Evolutionary conservation across 1,140 invertebrate genomes (phyloP), one percentile per base, ranked within the genome.

Genomic region (Scylla paramamosain): DNA sequence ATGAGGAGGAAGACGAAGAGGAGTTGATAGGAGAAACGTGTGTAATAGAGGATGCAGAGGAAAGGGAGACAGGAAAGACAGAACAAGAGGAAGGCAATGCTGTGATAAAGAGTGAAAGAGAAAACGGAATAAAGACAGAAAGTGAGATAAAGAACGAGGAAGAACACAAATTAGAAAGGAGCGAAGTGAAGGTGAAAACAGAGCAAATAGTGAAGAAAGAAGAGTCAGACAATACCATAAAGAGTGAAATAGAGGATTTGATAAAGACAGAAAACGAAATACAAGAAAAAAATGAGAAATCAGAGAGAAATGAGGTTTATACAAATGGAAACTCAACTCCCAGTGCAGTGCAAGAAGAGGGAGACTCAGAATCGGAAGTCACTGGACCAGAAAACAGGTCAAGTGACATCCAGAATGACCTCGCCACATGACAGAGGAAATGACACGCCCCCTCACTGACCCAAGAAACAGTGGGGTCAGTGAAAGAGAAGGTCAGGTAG

Each of bases 1-100:
- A 90, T 45, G 67, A 94, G 67, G 88, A 94, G 46, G 83, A 46
- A 25, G 88, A 90, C 0, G 94, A 90, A 39, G 67, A 31, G n/a
- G 84, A 52, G 32, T 48, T 77, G 28, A 86, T 77, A 32, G 94
- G 31, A 25, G 88, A 83, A 48, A 16, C 59, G 20, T 6, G 20
- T 4, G 20, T 14, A 45, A 10, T 4, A 16, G n/a, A 48, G 39
- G 39, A n/a, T 45, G 32, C 31, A 14, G 39, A 25, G 39, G 28
- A 89, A 25, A 10, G 8, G 39, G 45, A n/a, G 12, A 46, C n/a
- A 20, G 29, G 25, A 28, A 48, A 52, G 88, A 46, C 48, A 45
- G 12, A 29, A 90, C 39, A 25, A 0, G 45, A 48, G 16, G n/a
- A 77, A 77, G 14, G 8, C 16, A 77, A 91, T 7, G 39, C 29